Evolutionary conservation across 2,797 vertebrate genomes (phyloP).

Genomic region (Sylvia borin): DNA sequence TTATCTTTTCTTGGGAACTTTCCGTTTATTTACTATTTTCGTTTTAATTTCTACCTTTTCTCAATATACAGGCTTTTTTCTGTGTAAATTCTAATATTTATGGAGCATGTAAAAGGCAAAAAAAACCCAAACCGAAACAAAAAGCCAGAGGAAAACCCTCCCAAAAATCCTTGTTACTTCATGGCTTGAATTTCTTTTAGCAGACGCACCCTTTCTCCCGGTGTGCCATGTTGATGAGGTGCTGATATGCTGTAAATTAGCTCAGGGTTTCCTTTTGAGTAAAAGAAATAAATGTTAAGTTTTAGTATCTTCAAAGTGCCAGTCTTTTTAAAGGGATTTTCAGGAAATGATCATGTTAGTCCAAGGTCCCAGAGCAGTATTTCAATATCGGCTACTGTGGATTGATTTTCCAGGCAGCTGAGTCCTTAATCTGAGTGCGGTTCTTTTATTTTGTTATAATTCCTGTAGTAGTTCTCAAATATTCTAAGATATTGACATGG

Average conservation of each 20-base stretch:
- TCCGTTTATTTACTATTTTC: not conserved
- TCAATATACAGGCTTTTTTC: rapidly evolving
- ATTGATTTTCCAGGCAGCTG: not conserved
- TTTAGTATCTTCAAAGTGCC: not conserved
- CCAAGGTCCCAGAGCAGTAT: not conserved
- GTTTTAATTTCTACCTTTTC: not conserved
- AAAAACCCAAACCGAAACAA: not conserved
- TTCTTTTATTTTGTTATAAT: not conserved
- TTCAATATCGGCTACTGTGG: not conserved
- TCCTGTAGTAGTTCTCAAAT: not conserved
- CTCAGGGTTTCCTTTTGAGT: not conserved
- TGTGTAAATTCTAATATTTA: not conserved
- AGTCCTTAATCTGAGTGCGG: not conserved
- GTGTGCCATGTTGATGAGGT: not conserved
- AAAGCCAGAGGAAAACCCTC: rapidly evolving
- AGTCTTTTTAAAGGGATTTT: not conserved
- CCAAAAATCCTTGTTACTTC: not conserved
- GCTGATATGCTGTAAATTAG: not conserved
- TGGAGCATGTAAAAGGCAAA: not conserved
- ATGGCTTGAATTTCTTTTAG: not conserved
- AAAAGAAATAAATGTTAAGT: not conserved
- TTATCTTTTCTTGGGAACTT: not conserved
- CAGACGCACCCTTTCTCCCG: not conserved
- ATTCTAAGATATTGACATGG: not conserved
- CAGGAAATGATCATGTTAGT: not conserved